phyloP scores from a whole-genome alignment of 2,113 vertebrate species.

The Atrichornis clamosus region DNA sequence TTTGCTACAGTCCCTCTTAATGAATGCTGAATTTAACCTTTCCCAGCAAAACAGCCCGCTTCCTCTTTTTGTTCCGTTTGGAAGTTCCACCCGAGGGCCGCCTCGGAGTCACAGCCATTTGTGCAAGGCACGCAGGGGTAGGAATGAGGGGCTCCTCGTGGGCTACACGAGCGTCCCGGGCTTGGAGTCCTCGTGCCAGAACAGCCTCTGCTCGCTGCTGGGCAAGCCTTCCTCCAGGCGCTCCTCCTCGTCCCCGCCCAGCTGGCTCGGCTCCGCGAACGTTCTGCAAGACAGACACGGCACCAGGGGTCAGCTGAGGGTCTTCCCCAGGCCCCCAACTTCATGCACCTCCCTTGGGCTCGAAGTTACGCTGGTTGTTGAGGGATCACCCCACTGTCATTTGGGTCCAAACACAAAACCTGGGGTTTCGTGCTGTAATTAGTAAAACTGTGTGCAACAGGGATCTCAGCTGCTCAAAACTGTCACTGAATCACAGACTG shows the following conservation, averaged over 20 bases:
- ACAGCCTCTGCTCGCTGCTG: conserved; percentile 79
- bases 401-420: neutral
- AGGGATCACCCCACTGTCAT: neutral
- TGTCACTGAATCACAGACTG: neutral
- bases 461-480: neutral
- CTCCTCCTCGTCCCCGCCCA: conserved; percentile 67
- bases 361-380: fast-evolving
- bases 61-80: neutral
- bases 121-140: conserved; percentile 84
- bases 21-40: neutral
- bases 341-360: neutral
- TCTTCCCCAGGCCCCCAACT: neutral
- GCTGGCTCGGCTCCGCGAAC: conserved; percentile 76
- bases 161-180: conserved; percentile 94
- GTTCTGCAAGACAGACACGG: conserved; percentile 71
- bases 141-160: neutral
- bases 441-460: neutral
- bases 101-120: conserved; percentile 14
- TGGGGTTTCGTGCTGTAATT: neutral
- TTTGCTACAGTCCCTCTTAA: neutral
- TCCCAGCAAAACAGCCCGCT: neutral
- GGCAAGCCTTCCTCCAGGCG: conserved; percentile 73
- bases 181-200: conserved; percentile 93
- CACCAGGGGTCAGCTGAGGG: neutral
- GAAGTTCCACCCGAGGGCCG: neutral